phyloP scores from a whole-genome alignment of 2,888 invertebrate genomes.

The Myopa testacea region DNA sequence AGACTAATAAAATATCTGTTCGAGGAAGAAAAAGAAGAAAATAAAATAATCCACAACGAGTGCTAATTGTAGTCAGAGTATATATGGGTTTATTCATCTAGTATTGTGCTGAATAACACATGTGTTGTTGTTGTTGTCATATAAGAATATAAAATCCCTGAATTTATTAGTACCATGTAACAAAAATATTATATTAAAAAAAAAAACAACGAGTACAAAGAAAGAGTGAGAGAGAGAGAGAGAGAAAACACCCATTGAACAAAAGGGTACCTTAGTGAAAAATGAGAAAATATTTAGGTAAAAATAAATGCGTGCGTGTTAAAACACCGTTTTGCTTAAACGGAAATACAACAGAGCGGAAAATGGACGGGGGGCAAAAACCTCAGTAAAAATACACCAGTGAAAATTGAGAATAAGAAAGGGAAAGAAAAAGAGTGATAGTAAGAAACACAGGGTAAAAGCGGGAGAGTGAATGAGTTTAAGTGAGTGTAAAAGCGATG shows the following conservation, averaged over 20 bases:
- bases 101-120: not conserved
- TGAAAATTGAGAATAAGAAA: not conserved
- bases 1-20: no score
- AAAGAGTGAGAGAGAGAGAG: not conserved
- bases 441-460: no score
- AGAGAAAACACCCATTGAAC: not conserved
- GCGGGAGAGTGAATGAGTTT: no score
- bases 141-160: constrained; percentile 17
- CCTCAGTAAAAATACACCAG: constrained; percentile 12
- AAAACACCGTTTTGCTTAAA: constrained; percentile 49
- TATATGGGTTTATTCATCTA: no score
- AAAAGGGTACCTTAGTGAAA: not conserved
- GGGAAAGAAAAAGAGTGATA: not conserved
- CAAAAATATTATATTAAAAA: constrained; percentile 38
- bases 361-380: constrained; percentile 40
- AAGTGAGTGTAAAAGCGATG: no score
- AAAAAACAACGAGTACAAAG: not conserved
- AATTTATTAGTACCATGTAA: not conserved
- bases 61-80: no score
- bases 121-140: constrained; percentile 1
- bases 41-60: no score
- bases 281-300: constrained; percentile 41
- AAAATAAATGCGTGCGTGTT: constrained; percentile 51
- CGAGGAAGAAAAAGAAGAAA: no score
- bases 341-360: constrained; percentile 27